Percentiles rank a stretch among this genome's conserved stretches.
Evolutionary conservation across 2,113 vertebrate species (phyloP).

Genomic region (Leptodactylus fuscus): DNA sequence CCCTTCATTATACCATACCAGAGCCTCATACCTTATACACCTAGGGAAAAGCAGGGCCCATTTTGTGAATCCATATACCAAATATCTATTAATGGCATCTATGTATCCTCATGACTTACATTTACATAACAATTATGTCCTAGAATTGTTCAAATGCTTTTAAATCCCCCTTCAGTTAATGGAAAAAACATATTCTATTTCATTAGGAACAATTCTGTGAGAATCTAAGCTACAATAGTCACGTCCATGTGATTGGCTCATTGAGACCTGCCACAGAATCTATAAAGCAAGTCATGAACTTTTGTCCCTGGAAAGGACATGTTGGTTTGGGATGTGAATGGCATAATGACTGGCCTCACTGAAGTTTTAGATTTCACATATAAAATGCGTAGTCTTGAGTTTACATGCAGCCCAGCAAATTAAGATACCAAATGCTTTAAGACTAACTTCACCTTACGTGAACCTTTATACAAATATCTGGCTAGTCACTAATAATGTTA

Average conservation of each 20-base stretch:
- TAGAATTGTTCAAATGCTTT: not conserved
- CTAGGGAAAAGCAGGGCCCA: no score
- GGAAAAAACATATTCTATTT: not conserved
- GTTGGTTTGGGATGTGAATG: not conserved
- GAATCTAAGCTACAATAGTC: not conserved
- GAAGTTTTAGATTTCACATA: conserved; percentile 15
- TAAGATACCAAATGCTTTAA: conserved; percentile 5
- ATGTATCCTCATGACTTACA: not conserved
- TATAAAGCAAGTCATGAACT: conserved; percentile 15
- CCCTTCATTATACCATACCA: no score
- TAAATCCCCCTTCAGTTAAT: no score
- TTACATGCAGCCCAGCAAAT: not conserved
- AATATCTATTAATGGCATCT: no score
- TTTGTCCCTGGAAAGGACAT: not conserved
- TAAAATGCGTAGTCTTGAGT: not conserved
- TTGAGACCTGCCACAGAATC: not conserved
- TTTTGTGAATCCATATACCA: no score
- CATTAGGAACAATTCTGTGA: not conserved
- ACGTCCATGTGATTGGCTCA: not conserved
- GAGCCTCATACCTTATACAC: no score
- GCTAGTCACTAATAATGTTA: not conserved
- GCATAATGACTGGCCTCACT: not conserved
- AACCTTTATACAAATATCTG: not conserved
- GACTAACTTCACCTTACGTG: not conserved
- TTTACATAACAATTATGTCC: not conserved